These are phyloP conservation scores for Xylocopa sonorina DNA, from an alignment of 1,140 invertebrate species.

Conservation along the genomic window DNA sequence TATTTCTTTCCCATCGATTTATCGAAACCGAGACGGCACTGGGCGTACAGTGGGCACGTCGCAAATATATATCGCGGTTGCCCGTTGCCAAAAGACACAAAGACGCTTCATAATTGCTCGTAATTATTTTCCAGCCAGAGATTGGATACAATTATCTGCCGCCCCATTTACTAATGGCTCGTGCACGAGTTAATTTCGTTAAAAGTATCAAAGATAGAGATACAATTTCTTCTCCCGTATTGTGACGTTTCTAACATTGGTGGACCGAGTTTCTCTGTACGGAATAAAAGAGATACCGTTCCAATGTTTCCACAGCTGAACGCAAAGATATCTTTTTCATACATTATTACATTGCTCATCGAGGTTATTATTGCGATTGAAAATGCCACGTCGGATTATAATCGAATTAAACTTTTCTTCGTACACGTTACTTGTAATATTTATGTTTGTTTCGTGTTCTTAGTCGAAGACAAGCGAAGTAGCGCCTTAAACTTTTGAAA, in stretches of 20 bases:
- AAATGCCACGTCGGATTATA: too few relatives aligned
- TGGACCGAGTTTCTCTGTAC: background rate
- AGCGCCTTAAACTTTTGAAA: too few relatives aligned
- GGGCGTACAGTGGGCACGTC: too few relatives aligned
- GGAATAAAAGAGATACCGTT: background rate
- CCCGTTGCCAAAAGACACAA: background rate
- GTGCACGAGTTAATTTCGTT: constrained; percentile 12
- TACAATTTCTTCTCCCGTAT: background rate
- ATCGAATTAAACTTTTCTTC: too few relatives aligned
- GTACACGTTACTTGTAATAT: too few relatives aligned
- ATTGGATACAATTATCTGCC: constrained; percentile 17
- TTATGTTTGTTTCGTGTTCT: too few relatives aligned
- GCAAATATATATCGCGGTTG: background rate
- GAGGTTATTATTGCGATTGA: too few relatives aligned
- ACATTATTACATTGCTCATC: too few relatives aligned
- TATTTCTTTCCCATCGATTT: too few relatives aligned
- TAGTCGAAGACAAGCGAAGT: too few relatives aligned
- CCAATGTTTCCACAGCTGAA: too few relatives aligned
- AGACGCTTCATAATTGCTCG: constrained; percentile 1
- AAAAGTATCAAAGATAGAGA: constrained; percentile 10
- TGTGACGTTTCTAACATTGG: background rate
- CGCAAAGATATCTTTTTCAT: too few relatives aligned
- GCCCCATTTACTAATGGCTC: constrained; percentile 13
- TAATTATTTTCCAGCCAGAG: constrained; percentile 9
- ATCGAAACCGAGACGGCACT: background rate